Conservation (phyloP, 2,888 invertebrate species). For the Subacronicta megacephala region DNA sequence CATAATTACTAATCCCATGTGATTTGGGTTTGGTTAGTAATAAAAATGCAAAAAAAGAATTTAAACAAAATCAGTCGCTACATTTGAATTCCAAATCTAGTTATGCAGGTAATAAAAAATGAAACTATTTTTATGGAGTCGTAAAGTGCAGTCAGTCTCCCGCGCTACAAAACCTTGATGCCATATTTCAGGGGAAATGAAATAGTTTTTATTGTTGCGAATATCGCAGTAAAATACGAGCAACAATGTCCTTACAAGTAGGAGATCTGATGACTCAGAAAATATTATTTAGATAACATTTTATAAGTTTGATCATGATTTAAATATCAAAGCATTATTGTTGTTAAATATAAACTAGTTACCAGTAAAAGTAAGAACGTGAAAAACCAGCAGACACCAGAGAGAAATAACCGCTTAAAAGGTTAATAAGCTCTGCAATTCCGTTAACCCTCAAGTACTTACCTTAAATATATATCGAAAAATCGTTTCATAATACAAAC, state of each 20-base stretch:
- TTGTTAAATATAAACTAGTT: too few species aligned
- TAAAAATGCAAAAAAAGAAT: neutral
- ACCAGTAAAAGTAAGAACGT: too few species aligned
- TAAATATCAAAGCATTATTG: too few species aligned
- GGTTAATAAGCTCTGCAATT: neutral
- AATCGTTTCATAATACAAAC: conserved; percentile 48
- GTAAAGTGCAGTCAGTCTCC: conserved; percentile 51
- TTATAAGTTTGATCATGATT: too few species aligned
- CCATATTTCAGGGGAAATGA: conserved; percentile 49
- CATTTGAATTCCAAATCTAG: conserved; percentile 44
- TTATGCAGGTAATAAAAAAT: conserved; percentile 52
- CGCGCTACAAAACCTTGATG: conserved; percentile 46
- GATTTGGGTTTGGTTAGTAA: neutral
- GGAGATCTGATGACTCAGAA: conserved; percentile 25
- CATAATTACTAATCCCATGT: too few species aligned
- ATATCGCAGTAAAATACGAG: conserved; percentile 38
- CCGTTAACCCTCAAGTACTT: conserved; percentile 16
- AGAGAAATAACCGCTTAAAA: neutral
- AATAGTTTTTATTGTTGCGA: conserved; percentile 51
- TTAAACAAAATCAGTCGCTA: conserved; percentile 14
- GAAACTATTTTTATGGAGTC: conserved; percentile 53
- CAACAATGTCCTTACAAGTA: conserved; percentile 35
- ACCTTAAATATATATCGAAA: conserved; percentile 48
- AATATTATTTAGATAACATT: too few species aligned
- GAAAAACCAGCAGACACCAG: neutral